A percentile compares a stretch with the other conserved stretches of the same genome.
phyloP scores from a whole-genome alignment of 2,113 vertebrate genomes.

The Mionectes macconnelli region DNA sequence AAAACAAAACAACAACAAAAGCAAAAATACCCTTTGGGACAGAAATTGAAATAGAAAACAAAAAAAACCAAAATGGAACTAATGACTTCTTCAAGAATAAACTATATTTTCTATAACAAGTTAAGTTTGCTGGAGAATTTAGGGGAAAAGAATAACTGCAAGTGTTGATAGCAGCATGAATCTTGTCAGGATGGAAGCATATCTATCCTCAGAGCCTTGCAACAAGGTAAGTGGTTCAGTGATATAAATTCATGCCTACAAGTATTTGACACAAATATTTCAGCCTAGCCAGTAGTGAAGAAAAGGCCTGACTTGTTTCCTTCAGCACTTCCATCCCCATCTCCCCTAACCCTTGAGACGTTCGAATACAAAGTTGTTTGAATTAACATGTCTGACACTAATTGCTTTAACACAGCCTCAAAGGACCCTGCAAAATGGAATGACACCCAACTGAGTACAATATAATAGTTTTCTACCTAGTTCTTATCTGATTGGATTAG shows the following conservation, averaged over 20 bases:
- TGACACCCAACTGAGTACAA: neutral
- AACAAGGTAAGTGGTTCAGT: neutral
- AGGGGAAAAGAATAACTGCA: neutral
- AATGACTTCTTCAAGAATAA: neutral
- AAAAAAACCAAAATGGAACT: neutral
- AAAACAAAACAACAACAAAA: neutral
- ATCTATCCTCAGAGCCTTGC: neutral
- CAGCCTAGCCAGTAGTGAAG: neutral
- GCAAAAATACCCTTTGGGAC: neutral
- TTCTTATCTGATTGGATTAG: neutral
- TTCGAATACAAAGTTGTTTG: neutral
- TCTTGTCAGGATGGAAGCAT: neutral
- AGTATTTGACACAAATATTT: neutral
- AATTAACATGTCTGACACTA: neutral
- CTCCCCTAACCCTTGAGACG: rapidly evolving
- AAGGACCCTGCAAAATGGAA: neutral
- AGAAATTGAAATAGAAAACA: neutral
- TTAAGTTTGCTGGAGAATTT: neutral
- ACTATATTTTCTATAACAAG: neutral
- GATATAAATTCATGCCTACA: neutral
- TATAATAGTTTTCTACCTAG: neutral
- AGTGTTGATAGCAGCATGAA: neutral
- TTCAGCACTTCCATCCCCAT: neutral
- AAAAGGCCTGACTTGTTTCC: neutral
- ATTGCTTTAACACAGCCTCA: neutral